Evolutionary conservation across 2,113 vertebrate species (phyloP).

Genomic region (Strix aluco): DNA sequence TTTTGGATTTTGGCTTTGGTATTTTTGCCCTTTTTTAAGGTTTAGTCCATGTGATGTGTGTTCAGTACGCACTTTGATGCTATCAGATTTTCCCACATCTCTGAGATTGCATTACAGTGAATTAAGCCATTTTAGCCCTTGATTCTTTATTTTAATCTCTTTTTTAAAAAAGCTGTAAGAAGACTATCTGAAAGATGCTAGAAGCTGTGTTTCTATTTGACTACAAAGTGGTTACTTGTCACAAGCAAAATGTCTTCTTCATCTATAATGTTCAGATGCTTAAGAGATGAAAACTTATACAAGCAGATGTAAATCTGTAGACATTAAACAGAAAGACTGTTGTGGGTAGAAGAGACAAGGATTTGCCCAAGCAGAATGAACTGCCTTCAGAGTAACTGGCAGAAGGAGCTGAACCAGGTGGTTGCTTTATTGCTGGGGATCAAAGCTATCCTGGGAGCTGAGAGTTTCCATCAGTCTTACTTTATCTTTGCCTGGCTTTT

Average conservation of each 20-base stretch:
- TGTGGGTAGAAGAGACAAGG: neutral
- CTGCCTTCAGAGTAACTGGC: neutral
- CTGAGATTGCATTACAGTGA: neutral
- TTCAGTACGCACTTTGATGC: neutral
- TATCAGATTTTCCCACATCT: neutral
- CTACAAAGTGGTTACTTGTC: neutral
- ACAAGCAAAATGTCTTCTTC: constrained; percentile 16
- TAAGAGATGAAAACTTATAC: constrained; percentile 28
- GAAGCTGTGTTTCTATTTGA: neutral
- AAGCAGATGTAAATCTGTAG: constrained; percentile 1
- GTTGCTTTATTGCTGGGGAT: neutral
- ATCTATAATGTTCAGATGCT: constrained; percentile 22
- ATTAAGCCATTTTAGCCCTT: neutral
- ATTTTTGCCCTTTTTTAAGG: neutral
- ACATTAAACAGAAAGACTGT: constrained; percentile 21
- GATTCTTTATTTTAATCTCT: constrained; percentile 3
- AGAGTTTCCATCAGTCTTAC: neutral
- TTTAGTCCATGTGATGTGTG: neutral
- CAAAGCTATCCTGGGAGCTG: neutral
- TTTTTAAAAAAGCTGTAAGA: neutral
- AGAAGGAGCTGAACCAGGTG: neutral
- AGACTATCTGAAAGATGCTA: neutral
- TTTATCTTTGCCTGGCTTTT: neutral
- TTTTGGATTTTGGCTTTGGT: neutral
- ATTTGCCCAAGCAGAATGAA: neutral